A percentile compares a stretch with the other conserved stretches of the same genome.
Evolutionary conservation across 1,140 invertebrate species (phyloP).

Genomic region (Arctopsyche grandis): DNA sequence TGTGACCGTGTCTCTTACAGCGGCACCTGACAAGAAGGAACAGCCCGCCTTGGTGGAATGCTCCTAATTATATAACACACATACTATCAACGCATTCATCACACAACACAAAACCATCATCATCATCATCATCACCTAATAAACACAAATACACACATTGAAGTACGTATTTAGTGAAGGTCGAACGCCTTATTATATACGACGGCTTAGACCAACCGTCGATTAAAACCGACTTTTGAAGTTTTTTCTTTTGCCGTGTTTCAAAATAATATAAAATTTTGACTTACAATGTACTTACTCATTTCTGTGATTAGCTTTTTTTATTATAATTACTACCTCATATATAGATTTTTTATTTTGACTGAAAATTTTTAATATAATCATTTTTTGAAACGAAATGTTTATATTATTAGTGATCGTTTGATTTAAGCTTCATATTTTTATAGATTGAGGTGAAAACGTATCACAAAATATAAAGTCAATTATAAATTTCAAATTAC

Average conservation of each 20-base stretch:
- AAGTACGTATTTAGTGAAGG: neutral
- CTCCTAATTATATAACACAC: conserved; percentile 61
- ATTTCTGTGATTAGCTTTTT: conserved; percentile 7
- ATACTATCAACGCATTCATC: neutral
- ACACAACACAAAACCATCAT: neutral
- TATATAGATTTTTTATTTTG: neutral
- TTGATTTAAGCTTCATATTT: too few relatives aligned
- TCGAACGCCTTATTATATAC: neutral
- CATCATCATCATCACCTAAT: too few relatives aligned
- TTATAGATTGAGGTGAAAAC: too few relatives aligned
- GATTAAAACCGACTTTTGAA: conserved; percentile 6
- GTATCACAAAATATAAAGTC: too few relatives aligned
- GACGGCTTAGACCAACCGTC: conserved; percentile 4
- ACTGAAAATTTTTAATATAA: too few relatives aligned
- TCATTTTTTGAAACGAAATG: too few relatives aligned
- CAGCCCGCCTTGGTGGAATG: conserved; percentile 67
- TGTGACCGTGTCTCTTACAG: conserved; percentile 66
- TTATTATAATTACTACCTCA: conserved; percentile 11
- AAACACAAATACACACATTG: neutral
- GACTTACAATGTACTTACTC: neutral
- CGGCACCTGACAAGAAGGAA: conserved; percentile 62
- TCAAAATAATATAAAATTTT: conserved; percentile 8
- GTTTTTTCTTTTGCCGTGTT: conserved; percentile 22
- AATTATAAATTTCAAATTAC: too few relatives aligned
- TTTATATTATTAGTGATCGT: too few relatives aligned